These are phyloP conservation scores for Eudyptes chrysolophus DNA, from an alignment of 2,113 vertebrate species.

Conservation along the genomic window DNA sequence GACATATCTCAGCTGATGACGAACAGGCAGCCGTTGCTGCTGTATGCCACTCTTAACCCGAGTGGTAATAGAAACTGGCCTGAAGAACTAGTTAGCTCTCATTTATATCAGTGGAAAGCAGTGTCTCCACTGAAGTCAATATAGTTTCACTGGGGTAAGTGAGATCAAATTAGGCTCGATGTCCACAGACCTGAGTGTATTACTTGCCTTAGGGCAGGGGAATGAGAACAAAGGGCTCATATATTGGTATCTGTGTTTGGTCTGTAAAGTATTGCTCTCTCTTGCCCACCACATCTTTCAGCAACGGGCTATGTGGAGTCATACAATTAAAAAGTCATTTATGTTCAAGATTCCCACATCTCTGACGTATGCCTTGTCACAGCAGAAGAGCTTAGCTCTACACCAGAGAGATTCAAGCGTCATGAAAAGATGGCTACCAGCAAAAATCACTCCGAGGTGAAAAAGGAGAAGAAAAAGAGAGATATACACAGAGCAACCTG, in stretches of 20 bases:
- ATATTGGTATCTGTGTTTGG: slow-evolving; percentile 12
- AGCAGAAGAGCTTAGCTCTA: neutral
- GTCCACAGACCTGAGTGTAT: slow-evolving; percentile 55
- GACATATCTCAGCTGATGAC: neutral
- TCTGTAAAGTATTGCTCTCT: slow-evolving; percentile 27
- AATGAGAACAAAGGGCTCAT: slow-evolving; percentile 41
- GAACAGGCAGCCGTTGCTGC: neutral
- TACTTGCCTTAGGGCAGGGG: slow-evolving; percentile 26
- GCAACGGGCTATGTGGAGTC: neutral
- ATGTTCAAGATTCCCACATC: neutral
- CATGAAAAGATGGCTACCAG: neutral
- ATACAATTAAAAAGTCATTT: slow-evolving; percentile 47
- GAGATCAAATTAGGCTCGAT: slow-evolving; percentile 54
- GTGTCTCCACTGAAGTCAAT: slow-evolving; percentile 41
- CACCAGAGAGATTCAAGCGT: neutral
- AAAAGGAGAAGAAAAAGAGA: neutral
- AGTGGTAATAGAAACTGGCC: slow-evolving; percentile 7
- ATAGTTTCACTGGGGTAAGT: slow-evolving; percentile 38
- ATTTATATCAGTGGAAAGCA: slow-evolving; percentile 42
- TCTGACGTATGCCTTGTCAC: neutral
- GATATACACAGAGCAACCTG: neutral
- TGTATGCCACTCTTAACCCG: rapidly evolving
- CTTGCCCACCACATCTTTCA: neutral
- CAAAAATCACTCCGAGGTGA: neutral
- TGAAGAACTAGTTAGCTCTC: slow-evolving; percentile 42